Conservation (phyloP, 92 coral and sea anemone genomes). For the Porites divaricata region DNA sequence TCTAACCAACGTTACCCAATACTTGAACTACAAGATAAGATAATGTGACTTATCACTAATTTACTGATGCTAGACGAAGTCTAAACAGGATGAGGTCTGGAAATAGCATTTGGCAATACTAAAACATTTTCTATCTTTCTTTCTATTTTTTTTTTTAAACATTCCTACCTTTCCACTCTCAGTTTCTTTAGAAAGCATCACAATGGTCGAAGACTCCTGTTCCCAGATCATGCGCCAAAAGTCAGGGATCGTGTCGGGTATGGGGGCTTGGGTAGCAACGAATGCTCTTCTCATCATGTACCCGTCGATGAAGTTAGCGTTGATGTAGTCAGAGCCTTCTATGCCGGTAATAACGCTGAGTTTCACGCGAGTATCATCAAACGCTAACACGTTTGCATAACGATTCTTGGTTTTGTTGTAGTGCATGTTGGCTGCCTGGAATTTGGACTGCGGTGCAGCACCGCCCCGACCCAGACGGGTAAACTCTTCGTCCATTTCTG, state of each 20-base stretch:
- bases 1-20: no score
- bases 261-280: conserved; percentile 98
- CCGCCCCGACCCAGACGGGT: conserved; percentile 73
- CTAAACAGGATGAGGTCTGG: no score
- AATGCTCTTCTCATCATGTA: conserved; percentile 91
- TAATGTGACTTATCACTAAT: no score
- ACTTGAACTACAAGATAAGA: no score
- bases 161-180: conserved; percentile 84
- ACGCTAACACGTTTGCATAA: conserved; percentile 92
- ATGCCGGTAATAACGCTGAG: conserved; percentile 71
- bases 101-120: no score
- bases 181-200: conserved; percentile 88
- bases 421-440: conserved; percentile 76
- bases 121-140: no score
- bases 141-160: no score
- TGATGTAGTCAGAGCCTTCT: conserved; percentile 95
- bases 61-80: no score
- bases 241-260: conserved; percentile 95
- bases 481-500: conserved; percentile 86
- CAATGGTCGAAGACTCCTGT: conserved; percentile 81
- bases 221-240: conserved; percentile 99
- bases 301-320: conserved; percentile 90
- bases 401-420: conserved; percentile 93
- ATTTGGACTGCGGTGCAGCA: conserved; percentile 70
- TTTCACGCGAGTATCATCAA: conserved; percentile 88